These are phyloP conservation scores for Steinernema carpocapsae DNA, from an alignment of 2,888 invertebrate species.

Conservation along the genomic window DNA sequence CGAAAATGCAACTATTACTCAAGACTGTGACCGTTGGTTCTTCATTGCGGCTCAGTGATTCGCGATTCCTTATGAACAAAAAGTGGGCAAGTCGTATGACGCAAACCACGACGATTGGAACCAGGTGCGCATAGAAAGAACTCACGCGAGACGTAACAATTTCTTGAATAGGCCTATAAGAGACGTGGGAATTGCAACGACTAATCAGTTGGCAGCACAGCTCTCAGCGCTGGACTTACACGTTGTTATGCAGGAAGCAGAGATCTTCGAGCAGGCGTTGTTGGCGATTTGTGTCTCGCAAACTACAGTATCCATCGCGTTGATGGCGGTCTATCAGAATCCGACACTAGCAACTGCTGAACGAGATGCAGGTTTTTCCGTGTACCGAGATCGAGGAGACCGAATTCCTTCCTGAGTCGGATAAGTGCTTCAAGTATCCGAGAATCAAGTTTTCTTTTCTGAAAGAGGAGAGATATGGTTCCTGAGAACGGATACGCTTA, in stretches of 20 bases:
- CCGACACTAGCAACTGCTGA: not conserved
- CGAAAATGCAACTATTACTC: not conserved
- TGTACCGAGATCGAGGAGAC: not conserved
- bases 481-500: not conserved
- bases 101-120: too few relatives aligned
- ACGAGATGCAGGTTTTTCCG: not conserved
- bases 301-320: not conserved
- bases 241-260: not conserved
- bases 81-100: too few relatives aligned
- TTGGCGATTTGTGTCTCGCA: not conserved
- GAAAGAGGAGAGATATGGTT: not conserved
- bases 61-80: not conserved
- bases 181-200: not conserved
- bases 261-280: not conserved
- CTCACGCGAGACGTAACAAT: too few relatives aligned
- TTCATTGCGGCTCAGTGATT: not conserved
- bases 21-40: not conserved
- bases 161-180: not conserved
- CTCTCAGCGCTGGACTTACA: not conserved
- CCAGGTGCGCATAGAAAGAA: not conserved
- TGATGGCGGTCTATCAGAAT: not conserved
- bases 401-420: not conserved
- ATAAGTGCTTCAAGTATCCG: not conserved
- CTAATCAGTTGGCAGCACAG: not conserved
- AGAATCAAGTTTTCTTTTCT: not conserved